These are phyloP conservation scores for Leptoteleia sp. DNA, from an alignment of 1,140 invertebrate genomes.

Conservation along the genomic window DNA sequence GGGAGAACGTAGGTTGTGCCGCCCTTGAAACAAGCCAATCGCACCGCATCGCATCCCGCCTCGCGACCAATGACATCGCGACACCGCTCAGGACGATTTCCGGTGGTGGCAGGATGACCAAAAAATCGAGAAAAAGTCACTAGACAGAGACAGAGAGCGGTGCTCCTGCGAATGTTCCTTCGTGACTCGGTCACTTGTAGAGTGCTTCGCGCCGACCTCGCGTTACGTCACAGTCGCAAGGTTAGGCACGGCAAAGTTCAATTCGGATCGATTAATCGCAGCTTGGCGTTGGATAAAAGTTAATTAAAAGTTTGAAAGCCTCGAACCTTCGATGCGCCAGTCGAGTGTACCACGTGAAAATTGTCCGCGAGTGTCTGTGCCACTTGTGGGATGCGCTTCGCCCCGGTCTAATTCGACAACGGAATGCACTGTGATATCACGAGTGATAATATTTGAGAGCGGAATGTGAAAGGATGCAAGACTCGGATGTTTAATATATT, in stretches of 20 bases:
- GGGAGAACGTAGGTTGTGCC: conserved; percentile 71
- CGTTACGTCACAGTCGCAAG: conserved; percentile 28
- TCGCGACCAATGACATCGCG: conserved; percentile 69
- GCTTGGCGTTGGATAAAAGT: background rate
- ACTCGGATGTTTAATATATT: background rate
- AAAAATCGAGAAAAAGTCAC: conserved; percentile 45
- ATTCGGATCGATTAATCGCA: background rate
- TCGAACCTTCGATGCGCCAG: background rate
- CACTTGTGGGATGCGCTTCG: background rate
- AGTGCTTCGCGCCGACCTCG: conserved; percentile 46
- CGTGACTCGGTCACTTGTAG: conserved; percentile 74
- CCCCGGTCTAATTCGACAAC: background rate
- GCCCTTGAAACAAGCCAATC: conserved; percentile 74
- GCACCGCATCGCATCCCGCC: conserved; percentile 39
- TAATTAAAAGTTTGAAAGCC: background rate
- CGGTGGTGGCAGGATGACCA: conserved; percentile 35
- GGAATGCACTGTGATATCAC: conserved; percentile 20
- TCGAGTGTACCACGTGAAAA: background rate
- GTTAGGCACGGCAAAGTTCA: background rate
- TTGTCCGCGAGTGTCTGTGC: background rate
- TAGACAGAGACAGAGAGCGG: conserved; percentile 32
- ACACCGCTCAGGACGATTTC: conserved; percentile 47
- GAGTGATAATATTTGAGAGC: background rate
- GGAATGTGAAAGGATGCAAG: conserved; percentile 1
- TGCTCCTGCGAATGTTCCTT: conserved; percentile 41